A percentile compares a stretch with the other conserved stretches of the same genome.
These are phyloP conservation scores for Nicator chloris DNA, from an alignment of 2,113 vertebrate species.

Conservation along the genomic window DNA sequence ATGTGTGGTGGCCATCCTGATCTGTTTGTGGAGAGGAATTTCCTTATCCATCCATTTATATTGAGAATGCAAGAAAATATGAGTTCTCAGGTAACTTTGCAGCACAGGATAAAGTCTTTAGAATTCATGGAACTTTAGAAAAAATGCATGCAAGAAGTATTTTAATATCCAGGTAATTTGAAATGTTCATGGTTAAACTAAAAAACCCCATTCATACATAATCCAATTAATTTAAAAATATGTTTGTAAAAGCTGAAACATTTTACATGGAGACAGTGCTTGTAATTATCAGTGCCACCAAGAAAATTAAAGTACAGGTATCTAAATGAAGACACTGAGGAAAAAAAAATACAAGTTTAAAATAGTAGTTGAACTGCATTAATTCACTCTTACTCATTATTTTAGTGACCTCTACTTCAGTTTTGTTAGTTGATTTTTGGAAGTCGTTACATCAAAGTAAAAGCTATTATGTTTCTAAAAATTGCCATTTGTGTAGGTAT, in stretches of 20 bases:
- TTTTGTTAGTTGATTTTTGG: background rate
- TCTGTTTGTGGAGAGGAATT: background rate
- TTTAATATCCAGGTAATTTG: background rate
- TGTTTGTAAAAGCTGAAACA: accelerated
- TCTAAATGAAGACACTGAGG: background rate
- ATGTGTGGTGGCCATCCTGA: background rate
- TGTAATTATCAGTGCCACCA: background rate
- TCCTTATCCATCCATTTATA: background rate
- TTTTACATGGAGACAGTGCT: background rate
- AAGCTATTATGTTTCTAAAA: background rate
- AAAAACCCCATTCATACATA: background rate
- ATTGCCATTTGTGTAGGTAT: accelerated
- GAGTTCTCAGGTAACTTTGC: background rate
- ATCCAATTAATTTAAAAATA: background rate
- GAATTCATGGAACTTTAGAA: background rate
- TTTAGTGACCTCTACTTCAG: background rate
- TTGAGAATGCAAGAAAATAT: background rate
- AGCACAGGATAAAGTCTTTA: background rate
- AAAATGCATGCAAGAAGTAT: background rate
- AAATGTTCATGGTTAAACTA: background rate
- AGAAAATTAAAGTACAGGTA: background rate
- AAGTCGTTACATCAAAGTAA: background rate
- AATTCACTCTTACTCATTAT: background rate
- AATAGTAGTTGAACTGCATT: background rate
- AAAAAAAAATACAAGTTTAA: background rate